Conservation (phyloP, 2,113 vertebrate species). For the Sterrhoptilus dennistouni region DNA sequence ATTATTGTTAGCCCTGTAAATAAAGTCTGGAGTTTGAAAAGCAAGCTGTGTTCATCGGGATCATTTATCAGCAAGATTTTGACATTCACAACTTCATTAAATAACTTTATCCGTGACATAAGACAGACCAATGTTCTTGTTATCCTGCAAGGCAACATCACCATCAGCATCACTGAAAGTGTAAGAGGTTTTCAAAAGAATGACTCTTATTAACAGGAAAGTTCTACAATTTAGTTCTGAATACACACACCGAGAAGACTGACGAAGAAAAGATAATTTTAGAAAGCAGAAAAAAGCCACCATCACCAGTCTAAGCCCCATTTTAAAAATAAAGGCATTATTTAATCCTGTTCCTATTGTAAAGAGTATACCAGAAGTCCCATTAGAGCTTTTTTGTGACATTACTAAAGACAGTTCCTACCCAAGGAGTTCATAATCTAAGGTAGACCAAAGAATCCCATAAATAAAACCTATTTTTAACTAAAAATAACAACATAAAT, state of each 20-base stretch:
- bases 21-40: slow-evolving; percentile 13
- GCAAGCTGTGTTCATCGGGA: background rate
- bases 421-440: background rate
- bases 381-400: background rate
- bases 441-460: background rate
- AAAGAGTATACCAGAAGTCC: background rate
- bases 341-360: background rate
- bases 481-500: background rate
- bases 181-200: background rate
- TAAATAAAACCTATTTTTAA: background rate
- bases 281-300: background rate
- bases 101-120: background rate
- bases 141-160: background rate
- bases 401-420: background rate
- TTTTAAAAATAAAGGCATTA: background rate
- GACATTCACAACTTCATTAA: slow-evolving; percentile 47
- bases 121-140: background rate
- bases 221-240: background rate
- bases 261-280: background rate
- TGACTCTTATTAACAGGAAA: background rate
- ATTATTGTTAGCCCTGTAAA: slow-evolving; percentile 18
- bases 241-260: background rate
- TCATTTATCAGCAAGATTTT: slow-evolving; percentile 6
- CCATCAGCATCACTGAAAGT: background rate
- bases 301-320: background rate